Base-by-base conservation (phyloP, 2,888 invertebrate species). In the Morinoia aosen region DNA sequence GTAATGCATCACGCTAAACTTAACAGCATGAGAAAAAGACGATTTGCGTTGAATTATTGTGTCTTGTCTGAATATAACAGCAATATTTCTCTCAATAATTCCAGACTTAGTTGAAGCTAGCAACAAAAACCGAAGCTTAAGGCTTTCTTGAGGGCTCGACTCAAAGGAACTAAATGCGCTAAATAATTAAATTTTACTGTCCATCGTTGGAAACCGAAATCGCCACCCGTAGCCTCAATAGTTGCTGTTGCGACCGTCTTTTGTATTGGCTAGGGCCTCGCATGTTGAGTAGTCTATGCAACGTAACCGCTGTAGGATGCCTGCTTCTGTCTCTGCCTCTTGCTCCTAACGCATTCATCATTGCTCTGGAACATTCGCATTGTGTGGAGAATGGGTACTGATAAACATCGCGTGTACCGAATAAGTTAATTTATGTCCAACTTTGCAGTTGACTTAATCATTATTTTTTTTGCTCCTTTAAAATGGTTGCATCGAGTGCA, bases 301-400 rank as follows among this genome's bases (percentile, higher is more conserved):
- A 76, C 33, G 76, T 76, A 33, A 76, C 16, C 76, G 16, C 76
- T 76, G 33, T 76, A 76, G 19, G 76, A 10, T 33, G 76, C 76
- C 76, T 76, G 76, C 76, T 76, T 76, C 76, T 76, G 76, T 76
- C 76, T 76, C 76, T 19, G 76, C 76, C 76, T 76, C 25, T 76
- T 76, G 25, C 25, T 48, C 48, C 48, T 76, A 33, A 76, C 25
- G 76, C 25, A 16, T 33, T 76, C 19, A 76, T 76, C 33, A 25
- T 76, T 76, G 25, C 25, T 33, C 76, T 3, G 25, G 76, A 1
- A 76, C 76, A 76, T 76, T 76, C 25, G 25, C 33, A 76, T 33
- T 76, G 76, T 25, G 76, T 16, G 19, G 19, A 76, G 76, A 33
- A 76, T 76, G 76, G 3, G 33, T 33, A 76, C 33, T 76, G 33